A percentile compares a stretch with the other conserved stretches of the same genome.
These are phyloP conservation scores for Dicranocentrus wangi DNA, from an alignment of 2,888 invertebrate genomes.

Conservation along the genomic window DNA sequence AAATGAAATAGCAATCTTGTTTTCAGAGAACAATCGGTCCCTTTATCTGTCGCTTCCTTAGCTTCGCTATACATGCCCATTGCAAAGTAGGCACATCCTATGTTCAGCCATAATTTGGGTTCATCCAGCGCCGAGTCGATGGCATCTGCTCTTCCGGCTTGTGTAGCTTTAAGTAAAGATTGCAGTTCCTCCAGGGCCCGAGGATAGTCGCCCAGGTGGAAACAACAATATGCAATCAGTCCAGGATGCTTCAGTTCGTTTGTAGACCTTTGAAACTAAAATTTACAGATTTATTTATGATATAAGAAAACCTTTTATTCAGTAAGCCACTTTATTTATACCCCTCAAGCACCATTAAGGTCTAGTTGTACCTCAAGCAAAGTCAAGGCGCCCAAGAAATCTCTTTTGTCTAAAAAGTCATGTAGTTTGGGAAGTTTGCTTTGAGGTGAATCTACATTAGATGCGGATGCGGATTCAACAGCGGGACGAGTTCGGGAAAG, in stretches of 20 bases:
- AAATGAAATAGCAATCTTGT: conserved; percentile 92
- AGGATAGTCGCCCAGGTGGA: conserved; percentile 95
- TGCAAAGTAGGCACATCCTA: conserved; percentile 96
- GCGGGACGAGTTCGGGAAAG: conserved; percentile 70
- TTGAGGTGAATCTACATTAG: conserved; percentile 34
- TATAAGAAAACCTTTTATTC: no score
- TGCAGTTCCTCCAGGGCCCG: conserved; percentile 85
- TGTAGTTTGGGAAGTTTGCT: conserved; percentile 84
- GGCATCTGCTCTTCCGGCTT: conserved; percentile 75
- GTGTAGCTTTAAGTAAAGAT: conserved; percentile 76
- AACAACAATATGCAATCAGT: conserved; percentile 94
- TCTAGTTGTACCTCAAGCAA: conserved; percentile 93
- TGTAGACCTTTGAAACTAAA: conserved; percentile 77
- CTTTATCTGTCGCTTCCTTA: conserved; percentile 79
- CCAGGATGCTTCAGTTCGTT: conserved; percentile 74
- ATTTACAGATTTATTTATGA: neutral
- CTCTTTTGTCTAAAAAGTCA: conserved; percentile 90
- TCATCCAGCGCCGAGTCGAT: conserved; percentile 75
- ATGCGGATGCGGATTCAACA: conserved; percentile 48
- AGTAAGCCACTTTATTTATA: no score
- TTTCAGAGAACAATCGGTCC: conserved; percentile 80
- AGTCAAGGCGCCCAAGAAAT: conserved; percentile 95
- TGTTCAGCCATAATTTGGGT: conserved; percentile 80
- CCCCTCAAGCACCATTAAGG: no score
- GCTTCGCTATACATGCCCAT: conserved; percentile 88